Evolutionary conservation across 2,113 vertebrate genomes (phyloP).

Genomic region (Riparia riparia): DNA sequence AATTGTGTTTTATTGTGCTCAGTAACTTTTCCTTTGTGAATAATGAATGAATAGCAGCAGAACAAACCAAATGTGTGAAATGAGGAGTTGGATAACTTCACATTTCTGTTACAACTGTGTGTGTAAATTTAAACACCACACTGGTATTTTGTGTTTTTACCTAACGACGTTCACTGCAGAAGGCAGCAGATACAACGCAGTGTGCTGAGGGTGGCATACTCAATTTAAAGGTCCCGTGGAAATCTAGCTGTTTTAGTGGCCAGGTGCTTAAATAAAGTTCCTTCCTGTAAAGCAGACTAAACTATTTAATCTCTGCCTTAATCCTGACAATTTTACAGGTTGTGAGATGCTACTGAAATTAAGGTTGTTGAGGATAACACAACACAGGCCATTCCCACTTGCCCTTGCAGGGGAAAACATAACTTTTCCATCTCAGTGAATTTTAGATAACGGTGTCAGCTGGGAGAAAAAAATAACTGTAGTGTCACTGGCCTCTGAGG

Average conservation of each 20-base stretch:
- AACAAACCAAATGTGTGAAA: background rate
- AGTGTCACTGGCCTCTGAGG: background rate
- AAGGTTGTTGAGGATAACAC: background rate
- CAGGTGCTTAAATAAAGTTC: background rate
- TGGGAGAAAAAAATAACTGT: background rate
- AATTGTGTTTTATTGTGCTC: background rate
- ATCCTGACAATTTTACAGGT: background rate
- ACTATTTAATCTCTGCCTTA: background rate
- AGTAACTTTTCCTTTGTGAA: background rate
- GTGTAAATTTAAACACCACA: background rate
- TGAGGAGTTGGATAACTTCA: background rate
- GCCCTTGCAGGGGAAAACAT: background rate
- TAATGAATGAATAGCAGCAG: background rate
- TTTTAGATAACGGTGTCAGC: background rate
- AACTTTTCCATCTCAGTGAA: background rate
- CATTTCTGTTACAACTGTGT: accelerated
- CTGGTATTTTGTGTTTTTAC: background rate
- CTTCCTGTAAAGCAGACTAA: background rate
- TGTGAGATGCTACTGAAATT: background rate
- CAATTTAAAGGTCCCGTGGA: background rate
- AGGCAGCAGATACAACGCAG: accelerated
- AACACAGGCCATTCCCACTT: background rate
- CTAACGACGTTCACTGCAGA: background rate
- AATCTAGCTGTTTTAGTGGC: background rate
- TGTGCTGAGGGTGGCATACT: background rate